Evolutionary conservation across 2,888 invertebrate species (phyloP), one percentile per base, ranked within the genome.

Genomic region (Andrena minutula): DNA sequence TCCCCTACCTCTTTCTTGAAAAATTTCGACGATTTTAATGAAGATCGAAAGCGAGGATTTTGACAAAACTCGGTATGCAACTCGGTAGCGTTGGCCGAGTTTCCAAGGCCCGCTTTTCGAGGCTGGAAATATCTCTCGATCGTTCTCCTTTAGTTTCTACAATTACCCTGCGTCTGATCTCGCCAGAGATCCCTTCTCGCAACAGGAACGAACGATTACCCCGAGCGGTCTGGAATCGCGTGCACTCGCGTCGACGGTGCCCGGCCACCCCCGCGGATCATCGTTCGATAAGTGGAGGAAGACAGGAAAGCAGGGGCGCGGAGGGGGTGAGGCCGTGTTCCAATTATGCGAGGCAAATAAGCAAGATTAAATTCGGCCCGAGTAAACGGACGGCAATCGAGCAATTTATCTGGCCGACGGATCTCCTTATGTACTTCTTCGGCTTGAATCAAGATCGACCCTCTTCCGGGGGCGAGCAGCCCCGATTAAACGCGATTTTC

Each of bases 281-380:
- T 81, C 72, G 85, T 76, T 86, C 82, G 79, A 81, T 86, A 84
- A 63, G 73, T 61, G 41, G 41, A 49, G 28, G 51, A 77, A 70
- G 82, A 49, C 64, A 70, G 71, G 75, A 74, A 68, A 61, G 28
- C 20, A 16, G 53, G 60, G 53, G 47, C 61, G 61, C 12, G 74
- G 35, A 60, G 35, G 53, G 53, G 60, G 12, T 41, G 41, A 12
- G 60, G 65, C 77, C 85, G 87, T 79, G 86, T 73, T 85, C 79
- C 82, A 86, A 86, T 86, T 86, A 87, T 87, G 82, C 82, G 77
- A 78, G 66, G 86, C 70, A 86, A 86, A 87, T 86, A 86, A 87
- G 70, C 71, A 79, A 79, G 85, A 87, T 86, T 86, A 79, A 87
- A 86, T 85, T 87, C 79, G 79, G 71, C 12, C 56, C 73, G 82